Base-by-base conservation (phyloP, 2,888 invertebrate genomes). In the Apocheima hispidaria region DNA sequence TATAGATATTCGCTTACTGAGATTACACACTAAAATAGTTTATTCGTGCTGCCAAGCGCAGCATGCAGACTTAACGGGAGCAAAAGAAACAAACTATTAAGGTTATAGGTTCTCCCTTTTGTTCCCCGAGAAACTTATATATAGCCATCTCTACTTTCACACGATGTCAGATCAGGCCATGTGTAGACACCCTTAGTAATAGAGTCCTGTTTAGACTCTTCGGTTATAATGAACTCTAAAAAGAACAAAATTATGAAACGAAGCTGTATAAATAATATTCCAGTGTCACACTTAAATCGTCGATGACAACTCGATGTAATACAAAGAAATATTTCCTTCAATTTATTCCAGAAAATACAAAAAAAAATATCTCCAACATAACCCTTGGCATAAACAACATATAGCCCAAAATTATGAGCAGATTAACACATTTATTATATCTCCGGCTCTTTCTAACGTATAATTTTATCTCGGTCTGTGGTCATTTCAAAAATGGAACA, bases 401-500 rank as follows among this genome's bases (percentile, higher is more conserved):
- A 84, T 86, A 83, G 78, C 79, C 79, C 70, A 85, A 87, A 91
- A 87, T 89, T 91, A 91, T 82, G 87, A 85, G 71, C 77, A 82
- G 88, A 90, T 90, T 91, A 90, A 90, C 87, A 90, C 90, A 90
- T 91, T 90, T 86, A 87, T 89, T 82, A 88, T 80, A 69, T 62
- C 30, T 2, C 67, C 40, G 1, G 79, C 84, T 33, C 75, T 52
- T 18, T 86, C 75, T 63, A 50, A 56, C 80, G 5, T 7, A 38
- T 63, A 60, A 7, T 2, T 10, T 30, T 40, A 23, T 86, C 84
- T 58, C 79, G 79, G 74, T 68, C 63, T 43, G 53, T 55, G 80
- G 81, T 86, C 86, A 84, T 89, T 88, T 90, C 78, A 82, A 84
- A 88, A 88, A 89, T 84, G 83, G 86, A 87, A 84, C 86, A 78